Conservation (phyloP, 2,797 vertebrate species). For the Lithobates sylvaticus region DNA sequence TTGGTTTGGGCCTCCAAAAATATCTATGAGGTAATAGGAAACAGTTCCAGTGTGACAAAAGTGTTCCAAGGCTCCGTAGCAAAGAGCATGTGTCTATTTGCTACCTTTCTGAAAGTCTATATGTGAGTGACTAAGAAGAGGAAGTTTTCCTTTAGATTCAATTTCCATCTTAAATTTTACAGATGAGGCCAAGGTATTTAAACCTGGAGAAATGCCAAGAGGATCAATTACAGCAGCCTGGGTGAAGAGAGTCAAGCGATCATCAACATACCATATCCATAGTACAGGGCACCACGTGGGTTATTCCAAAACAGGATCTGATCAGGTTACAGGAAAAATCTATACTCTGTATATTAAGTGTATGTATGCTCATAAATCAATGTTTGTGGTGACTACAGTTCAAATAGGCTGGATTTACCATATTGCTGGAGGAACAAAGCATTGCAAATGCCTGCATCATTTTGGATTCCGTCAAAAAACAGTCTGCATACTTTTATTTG, state of each 20-base stretch:
- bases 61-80: background rate
- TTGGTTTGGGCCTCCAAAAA: background rate
- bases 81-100: conserved; percentile 39
- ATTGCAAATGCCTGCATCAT: background rate
- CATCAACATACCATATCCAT: conserved; percentile 45
- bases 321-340: conserved; percentile 23
- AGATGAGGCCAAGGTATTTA: conserved; percentile 43
- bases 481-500: background rate
- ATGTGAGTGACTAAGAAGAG: conserved; percentile 73
- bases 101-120: conserved; percentile 57
- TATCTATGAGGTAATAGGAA: conserved; percentile 11
- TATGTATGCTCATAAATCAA: conserved; percentile 40
- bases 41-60: conserved; percentile 14
- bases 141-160: conserved; percentile 44
- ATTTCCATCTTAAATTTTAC: conserved; percentile 53
- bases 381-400: background rate
- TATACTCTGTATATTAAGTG: conserved; percentile 32
- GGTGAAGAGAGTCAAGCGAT: conserved; percentile 30
- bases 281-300: conserved; percentile 27
- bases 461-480: background rate
- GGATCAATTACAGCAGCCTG: conserved; percentile 44
- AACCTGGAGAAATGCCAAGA: conserved; percentile 29
- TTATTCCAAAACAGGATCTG: conserved; percentile 44
- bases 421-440: background rate
- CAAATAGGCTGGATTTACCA: background rate